Base-by-base conservation (phyloP, 2,888 invertebrate genomes). In the Gasteruption jaculator region DNA sequence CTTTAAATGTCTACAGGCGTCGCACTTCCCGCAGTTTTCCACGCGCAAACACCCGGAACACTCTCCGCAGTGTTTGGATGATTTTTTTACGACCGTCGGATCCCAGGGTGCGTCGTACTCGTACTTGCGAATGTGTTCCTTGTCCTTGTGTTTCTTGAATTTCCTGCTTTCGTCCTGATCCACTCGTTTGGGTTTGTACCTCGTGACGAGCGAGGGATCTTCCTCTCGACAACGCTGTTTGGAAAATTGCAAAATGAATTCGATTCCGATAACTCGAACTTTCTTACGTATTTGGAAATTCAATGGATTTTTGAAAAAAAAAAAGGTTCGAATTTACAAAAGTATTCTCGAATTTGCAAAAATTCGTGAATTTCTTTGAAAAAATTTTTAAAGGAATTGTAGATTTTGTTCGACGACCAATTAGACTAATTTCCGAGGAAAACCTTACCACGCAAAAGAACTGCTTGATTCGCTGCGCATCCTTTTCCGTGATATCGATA, bases 401-500 rank as follows among this genome's bases (percentile, higher is more conserved):
- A 19, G 3, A 3, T 22, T 8, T 2, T 6, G 10, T 3, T 21
- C n/a, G 11, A 26, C 29, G 3, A 2, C 10, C 6, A 10, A 15
- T 34, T 25, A 29, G 47, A n/a, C n/a, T n/a, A n/a, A n/a, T n/a
- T n/a, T n/a, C n/a, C n/a, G n/a, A n/a, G n/a, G n/a, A 5, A 8
- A 27, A 5, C 18, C 68, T 63, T 58, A 71, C 72, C 43, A 86
- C 81, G 69, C 96, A 96, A 66, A 87, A 95, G 63, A 93, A 97
- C 54, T 90, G 90, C 61, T 91, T 90, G 41, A 97, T 96, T 53
- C 85, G 82, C 61, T 91, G 92, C 0, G 96, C 90, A 65, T 94
- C 92, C 54, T 87, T 82, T 67, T 93, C 91, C 0, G 92, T 93
- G 52, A 96, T 91, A 56, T 89, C 90, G 51, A 97, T 94, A 68